Conservation (phyloP, 1,140 invertebrate species). For the Pygmarrhopalites habei region DNA sequence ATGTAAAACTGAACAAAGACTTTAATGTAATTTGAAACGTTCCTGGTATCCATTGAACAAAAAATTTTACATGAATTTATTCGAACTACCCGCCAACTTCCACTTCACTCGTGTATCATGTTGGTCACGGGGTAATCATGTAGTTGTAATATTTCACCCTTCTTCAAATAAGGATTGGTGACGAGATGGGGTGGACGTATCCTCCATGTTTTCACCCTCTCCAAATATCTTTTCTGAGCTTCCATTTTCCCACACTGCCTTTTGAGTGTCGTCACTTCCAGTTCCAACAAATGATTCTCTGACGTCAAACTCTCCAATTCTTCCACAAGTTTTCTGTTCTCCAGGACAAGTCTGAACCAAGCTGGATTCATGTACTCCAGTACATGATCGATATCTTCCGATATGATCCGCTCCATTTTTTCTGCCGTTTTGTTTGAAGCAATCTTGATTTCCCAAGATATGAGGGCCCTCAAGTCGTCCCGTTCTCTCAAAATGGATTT, state of each 20-base stretch:
- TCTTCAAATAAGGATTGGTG: conserved; percentile 20
- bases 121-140: conserved; percentile 31
- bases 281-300: conserved; percentile 33
- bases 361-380: conserved; percentile 29
- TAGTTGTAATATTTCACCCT: conserved; percentile 11
- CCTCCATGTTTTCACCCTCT: conserved; percentile 18
- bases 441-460: conserved; percentile 29
- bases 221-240: conserved; percentile 20
- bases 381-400: conserved; percentile 30
- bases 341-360: conserved; percentile 33
- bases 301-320: conserved; percentile 21
- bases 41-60: too few relatives aligned
- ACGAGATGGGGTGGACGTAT: conserved; percentile 23
- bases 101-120: conserved; percentile 34
- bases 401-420: conserved; percentile 33
- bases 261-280: conserved; percentile 31
- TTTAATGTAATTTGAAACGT: too few relatives aligned
- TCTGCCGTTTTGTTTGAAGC: conserved; percentile 27
- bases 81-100: too few relatives aligned
- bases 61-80: too few relatives aligned
- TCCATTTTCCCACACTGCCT: conserved; percentile 22
- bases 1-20: too few relatives aligned
- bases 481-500: conserved; percentile 27
- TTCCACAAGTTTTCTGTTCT: conserved; percentile 27
- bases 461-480: conserved; percentile 23